Conservation (phyloP, 2,888 invertebrate species). For the Mactromeris polynyma region DNA sequence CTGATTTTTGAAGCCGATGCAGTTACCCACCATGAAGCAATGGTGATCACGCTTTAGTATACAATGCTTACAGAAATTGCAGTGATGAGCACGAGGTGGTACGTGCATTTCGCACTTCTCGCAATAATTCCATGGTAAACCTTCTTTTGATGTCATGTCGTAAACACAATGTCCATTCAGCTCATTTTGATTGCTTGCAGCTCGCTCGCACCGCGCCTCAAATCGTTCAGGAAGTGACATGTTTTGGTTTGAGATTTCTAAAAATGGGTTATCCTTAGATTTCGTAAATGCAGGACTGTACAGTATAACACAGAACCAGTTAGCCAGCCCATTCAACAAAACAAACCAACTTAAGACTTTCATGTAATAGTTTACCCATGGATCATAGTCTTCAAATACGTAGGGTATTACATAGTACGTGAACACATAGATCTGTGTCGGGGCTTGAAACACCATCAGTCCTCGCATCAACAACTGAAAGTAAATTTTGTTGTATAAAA, state of each 20-base stretch:
- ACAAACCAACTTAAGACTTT: constrained; percentile 73
- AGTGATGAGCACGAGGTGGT: constrained; percentile 82
- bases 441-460: constrained; percentile 74
- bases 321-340: constrained; percentile 73
- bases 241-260: constrained; percentile 44
- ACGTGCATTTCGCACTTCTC: constrained; percentile 72
- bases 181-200: constrained; percentile 26
- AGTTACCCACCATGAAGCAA: constrained; percentile 82
- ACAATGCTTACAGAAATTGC: constrained; percentile 79
- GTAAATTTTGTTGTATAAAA: too few relatives aligned
- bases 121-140: constrained; percentile 77
- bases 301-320: constrained; percentile 77
- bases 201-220: constrained; percentile 52
- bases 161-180: constrained; percentile 62
- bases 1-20: constrained; percentile 82
- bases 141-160: constrained; percentile 68
- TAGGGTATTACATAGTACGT: constrained; percentile 73
- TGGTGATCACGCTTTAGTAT: constrained; percentile 85
- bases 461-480: constrained; percentile 64
- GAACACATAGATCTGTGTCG: constrained; percentile 75
- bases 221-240: constrained; percentile 69
- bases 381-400: constrained; percentile 71
- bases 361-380: constrained; percentile 76
- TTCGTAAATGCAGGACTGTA: constrained; percentile 70
- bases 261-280: constrained; percentile 63